Percentiles rank a stretch among this genome's conserved stretches.
Conservation (phyloP, 2,888 invertebrate species). For the Nineta flava region DNA sequence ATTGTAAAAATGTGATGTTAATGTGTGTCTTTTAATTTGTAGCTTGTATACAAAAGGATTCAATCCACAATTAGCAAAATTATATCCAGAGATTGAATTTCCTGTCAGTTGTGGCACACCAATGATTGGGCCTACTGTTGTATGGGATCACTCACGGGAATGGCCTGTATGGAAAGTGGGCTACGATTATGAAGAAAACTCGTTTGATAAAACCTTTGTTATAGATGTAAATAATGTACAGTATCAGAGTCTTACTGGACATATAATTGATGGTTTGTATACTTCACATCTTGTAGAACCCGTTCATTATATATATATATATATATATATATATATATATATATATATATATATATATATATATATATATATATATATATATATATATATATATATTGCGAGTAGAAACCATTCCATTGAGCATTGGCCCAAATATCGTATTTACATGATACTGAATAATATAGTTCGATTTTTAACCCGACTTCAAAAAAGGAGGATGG, state of each 20-base stretch:
- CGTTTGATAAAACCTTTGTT: conserved; percentile 44
- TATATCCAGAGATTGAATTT: conserved; percentile 60
- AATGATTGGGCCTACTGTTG: conserved; percentile 66
- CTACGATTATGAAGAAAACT: conserved; percentile 47
- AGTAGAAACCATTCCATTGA: too few relatives aligned
- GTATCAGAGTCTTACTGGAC: conserved; percentile 58
- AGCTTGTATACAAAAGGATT: conserved; percentile 65
- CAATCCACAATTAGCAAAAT: conserved; percentile 52
- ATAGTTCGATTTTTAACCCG: too few relatives aligned
- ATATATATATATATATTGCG: too few relatives aligned
- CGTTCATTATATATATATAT: too few relatives aligned
- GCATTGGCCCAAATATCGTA: too few relatives aligned
- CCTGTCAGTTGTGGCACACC: conserved; percentile 81
- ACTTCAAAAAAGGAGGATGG: too few relatives aligned
- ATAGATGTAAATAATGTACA: conserved; percentile 41
- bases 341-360: too few relatives aligned
- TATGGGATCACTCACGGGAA: conserved; percentile 73
- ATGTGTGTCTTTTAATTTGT: conserved; percentile 15
- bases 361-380: too few relatives aligned
- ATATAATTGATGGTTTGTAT: conserved; percentile 64
- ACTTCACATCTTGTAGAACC: too few relatives aligned
- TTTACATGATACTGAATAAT: too few relatives aligned
- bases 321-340: too few relatives aligned
- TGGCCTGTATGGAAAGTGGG: conserved; percentile 57
- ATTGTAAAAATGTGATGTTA: neutral